Evolutionary conservation across 2,888 invertebrate genomes (phyloP).

Genomic region (Lasius fuliginosus): DNA sequence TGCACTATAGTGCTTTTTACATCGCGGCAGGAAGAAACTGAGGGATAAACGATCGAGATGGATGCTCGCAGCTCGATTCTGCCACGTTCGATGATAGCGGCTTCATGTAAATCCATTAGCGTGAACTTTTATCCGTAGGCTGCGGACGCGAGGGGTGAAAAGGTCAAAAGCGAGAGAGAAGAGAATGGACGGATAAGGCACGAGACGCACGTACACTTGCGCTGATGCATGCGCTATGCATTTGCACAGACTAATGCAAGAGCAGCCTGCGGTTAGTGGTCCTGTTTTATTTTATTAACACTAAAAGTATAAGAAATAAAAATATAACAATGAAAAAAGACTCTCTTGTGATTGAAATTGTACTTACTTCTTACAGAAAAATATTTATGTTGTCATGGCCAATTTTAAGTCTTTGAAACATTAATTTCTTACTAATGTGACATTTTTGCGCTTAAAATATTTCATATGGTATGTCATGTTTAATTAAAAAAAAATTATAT

Average conservation of each 20-base stretch:
- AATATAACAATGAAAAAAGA: background rate
- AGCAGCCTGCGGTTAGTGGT: constrained; percentile 24
- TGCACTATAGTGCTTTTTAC: background rate
- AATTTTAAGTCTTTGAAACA: constrained; percentile 12
- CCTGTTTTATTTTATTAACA: background rate
- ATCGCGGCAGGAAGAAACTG: background rate
- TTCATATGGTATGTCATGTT: background rate
- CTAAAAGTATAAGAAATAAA: background rate
- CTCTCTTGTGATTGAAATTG: background rate
- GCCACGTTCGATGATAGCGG: constrained; percentile 58
- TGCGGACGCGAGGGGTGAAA: constrained; percentile 62
- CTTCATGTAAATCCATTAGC: constrained; percentile 77
- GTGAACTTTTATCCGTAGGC: constrained; percentile 64
- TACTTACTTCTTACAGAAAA: background rate
- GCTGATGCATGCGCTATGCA: constrained; percentile 31
- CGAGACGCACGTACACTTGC: constrained; percentile 55
- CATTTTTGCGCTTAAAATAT: background rate
- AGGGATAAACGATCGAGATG: constrained; percentile 38
- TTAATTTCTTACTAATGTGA: background rate
- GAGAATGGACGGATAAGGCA: constrained; percentile 42
- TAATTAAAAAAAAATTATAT: background rate
- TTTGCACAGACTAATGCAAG: constrained; percentile 29
- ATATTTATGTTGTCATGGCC: background rate
- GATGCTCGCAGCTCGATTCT: constrained; percentile 43
- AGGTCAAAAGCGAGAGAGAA: constrained; percentile 62